Conservation (phyloP, 2,113 vertebrate genomes). For the Polypterus bichir region DNA sequence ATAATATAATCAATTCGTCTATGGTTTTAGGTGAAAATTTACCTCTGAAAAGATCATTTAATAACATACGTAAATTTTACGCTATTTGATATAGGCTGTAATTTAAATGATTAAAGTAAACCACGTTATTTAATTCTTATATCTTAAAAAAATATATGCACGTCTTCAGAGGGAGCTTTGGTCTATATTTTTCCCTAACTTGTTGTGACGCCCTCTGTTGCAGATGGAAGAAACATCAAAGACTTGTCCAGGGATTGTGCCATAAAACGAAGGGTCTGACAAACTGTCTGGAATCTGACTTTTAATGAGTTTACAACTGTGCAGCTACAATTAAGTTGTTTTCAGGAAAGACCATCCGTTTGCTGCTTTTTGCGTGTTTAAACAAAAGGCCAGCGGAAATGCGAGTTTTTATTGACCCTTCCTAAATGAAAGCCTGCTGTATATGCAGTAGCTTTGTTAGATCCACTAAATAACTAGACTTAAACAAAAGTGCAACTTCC, state of each 20-base stretch:
- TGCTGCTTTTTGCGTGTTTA: conserved; percentile 70
- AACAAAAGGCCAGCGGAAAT: conserved; percentile 91
- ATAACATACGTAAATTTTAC: too few species aligned
- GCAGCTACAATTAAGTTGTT: conserved; percentile 74
- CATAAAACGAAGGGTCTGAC: conserved; percentile 88
- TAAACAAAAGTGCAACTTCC: conserved; percentile 23
- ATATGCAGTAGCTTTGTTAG: conserved; percentile 55
- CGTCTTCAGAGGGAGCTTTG: too few species aligned
- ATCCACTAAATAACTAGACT: conserved; percentile 42
- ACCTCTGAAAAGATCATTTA: too few species aligned
- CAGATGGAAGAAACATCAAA: conserved; percentile 76
- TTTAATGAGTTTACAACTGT: conserved; percentile 96
- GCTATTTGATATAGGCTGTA: too few species aligned
- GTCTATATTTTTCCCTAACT: too few species aligned
- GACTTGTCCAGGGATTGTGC: conserved; percentile 70
- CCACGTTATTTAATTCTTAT: too few species aligned
- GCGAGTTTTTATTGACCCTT: conserved; percentile 78
- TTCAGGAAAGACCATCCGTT: conserved; percentile 69
- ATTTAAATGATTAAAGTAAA: too few species aligned
- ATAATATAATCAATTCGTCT: too few species aligned
- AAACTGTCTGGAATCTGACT: conserved; percentile 93
- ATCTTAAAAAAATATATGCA: too few species aligned
- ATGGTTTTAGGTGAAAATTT: too few species aligned
- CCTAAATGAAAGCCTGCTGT: conserved; percentile 50
- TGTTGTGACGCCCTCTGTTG: conserved; percentile 48